phyloP scores from a whole-genome alignment of 2,888 invertebrate species.

The Sturmia bella region DNA sequence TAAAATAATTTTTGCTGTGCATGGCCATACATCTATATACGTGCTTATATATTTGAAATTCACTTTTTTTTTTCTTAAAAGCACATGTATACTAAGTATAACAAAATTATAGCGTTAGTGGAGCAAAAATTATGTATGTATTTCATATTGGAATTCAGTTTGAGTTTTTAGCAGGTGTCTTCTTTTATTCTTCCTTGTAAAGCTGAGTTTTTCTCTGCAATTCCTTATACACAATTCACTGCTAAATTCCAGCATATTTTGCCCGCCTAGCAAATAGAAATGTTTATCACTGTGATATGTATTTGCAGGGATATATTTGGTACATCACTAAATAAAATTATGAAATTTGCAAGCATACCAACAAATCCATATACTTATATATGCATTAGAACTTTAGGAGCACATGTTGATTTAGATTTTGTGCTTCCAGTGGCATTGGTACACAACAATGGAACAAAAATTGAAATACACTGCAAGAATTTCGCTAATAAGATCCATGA shows the following conservation, averaged over 20 bases:
- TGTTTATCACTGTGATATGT: conserved; percentile 69
- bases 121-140: neutral
- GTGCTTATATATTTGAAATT: neutral
- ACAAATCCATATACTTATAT: no score
- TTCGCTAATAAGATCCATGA: no score
- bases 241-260: conserved; percentile 35
- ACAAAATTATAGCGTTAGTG: conserved; percentile 31
- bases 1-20: conserved; percentile 14
- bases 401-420: no score
- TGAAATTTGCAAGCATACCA: no score
- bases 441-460: no score
- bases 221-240: no score
- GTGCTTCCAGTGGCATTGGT: no score
- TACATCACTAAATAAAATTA: no score
- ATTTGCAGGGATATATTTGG: conserved; percentile 4
- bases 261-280: conserved; percentile 57
- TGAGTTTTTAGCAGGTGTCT: conserved; percentile 43
- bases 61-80: neutral
- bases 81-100: no score
- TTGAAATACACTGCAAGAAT: no score
- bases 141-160: conserved; percentile 47
- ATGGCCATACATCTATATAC: no score
- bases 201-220: neutral
- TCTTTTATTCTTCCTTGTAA: neutral
- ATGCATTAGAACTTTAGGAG: no score